Evolutionary conservation across 2,888 invertebrate genomes (phyloP).

Genomic region (Atherix ibis): DNA sequence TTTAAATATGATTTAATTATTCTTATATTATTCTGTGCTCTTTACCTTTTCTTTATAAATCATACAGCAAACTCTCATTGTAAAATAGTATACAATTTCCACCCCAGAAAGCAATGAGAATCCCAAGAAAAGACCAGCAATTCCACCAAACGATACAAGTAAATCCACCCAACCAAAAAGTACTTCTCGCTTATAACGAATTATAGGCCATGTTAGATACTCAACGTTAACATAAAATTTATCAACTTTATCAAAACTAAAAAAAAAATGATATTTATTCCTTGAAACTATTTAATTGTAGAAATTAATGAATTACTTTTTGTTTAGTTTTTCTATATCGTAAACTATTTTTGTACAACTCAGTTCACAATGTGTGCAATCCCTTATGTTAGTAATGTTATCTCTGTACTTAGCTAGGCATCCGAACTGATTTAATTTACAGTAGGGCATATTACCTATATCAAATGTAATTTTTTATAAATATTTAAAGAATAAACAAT

Average conservation of each 20-base stretch:
- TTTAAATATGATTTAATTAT: conserved; percentile 1
- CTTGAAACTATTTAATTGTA: no score
- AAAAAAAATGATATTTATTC: conserved; percentile 5
- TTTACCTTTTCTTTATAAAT: conserved; percentile 29
- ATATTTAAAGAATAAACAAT: conserved; percentile 1
- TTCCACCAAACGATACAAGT: conserved; percentile 41
- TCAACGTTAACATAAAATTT: conserved; percentile 29
- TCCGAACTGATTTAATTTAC: conserved; percentile 39
- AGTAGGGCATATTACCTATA: conserved; percentile 40
- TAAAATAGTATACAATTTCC: conserved; percentile 63
- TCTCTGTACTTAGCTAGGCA: conserved; percentile 40
- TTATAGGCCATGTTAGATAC: conserved; percentile 66
- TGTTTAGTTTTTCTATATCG: conserved; percentile 54
- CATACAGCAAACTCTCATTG: conserved; percentile 41
- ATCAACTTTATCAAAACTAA: conserved; percentile 16
- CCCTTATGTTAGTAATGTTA: conserved; percentile 41
- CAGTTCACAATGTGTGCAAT: conserved; percentile 49
- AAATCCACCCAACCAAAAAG: conserved; percentile 74
- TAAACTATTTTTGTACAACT: conserved; percentile 62
- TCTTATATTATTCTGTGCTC: not conserved
- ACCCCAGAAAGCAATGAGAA: conserved; percentile 62
- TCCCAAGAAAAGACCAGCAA: conserved; percentile 39
- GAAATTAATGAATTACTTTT: conserved; percentile 39
- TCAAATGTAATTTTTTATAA: conserved; percentile 7
- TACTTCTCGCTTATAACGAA: conserved; percentile 62